phyloP scores from a whole-genome alignment of 2,888 invertebrate genomes.

The Syrphus vitripennis region DNA sequence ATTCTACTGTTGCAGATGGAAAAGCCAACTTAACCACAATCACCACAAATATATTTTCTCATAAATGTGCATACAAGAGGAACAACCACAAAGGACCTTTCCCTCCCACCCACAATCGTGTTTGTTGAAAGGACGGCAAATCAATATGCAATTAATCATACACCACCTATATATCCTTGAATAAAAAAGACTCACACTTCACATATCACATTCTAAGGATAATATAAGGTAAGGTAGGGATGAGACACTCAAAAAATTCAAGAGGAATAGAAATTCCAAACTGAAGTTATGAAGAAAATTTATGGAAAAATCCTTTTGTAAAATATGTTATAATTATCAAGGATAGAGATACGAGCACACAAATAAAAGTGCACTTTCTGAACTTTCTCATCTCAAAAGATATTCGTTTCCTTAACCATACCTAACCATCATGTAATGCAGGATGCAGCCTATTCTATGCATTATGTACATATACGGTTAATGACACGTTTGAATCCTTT shows the following conservation, averaged over 20 bases:
- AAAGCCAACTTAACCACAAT: slow-evolving; percentile 25
- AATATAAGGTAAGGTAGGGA: too few relatives aligned
- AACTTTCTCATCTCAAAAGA: not conserved
- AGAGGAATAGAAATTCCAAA: not conserved
- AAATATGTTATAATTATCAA: too few relatives aligned
- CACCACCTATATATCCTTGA: not conserved
- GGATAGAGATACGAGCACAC: too few relatives aligned
- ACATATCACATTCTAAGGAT: not conserved
- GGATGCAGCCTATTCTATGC: not conserved
- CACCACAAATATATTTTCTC: slow-evolving; percentile 38
- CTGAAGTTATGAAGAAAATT: not conserved
- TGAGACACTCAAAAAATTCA: not conserved
- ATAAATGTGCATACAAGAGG: slow-evolving; percentile 2
- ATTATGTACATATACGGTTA: not conserved
- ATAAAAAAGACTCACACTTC: not conserved
- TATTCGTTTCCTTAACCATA: not conserved
- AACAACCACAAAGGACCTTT: slow-evolving; percentile 9
- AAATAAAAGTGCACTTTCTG: not conserved
- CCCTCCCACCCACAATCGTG: not conserved
- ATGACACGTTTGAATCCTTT: not conserved
- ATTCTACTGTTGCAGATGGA: not conserved
- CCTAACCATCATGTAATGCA: not conserved
- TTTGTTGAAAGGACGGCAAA: not conserved
- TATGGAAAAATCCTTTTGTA: not conserved
- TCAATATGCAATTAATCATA: slow-evolving; percentile 63